Evolutionary conservation across 2,888 invertebrate genomes (phyloP), one percentile per base, ranked within the genome.

Genomic region (Zootermopsis nevadensis): DNA sequence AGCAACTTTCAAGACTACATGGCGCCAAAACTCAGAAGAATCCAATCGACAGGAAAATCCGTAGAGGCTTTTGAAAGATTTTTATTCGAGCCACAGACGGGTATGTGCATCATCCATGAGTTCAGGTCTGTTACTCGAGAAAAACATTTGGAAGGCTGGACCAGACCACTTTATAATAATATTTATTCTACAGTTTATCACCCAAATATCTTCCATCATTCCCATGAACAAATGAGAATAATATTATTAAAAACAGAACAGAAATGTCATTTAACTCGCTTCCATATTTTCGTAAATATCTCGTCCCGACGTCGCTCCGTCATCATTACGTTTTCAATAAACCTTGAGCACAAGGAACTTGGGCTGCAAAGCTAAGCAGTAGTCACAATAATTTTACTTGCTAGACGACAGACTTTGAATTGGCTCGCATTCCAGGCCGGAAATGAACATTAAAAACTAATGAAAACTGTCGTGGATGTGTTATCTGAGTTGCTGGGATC

Each of bases 361-460:
- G 27, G 27, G n/a, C 48, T 48, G 48, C 48, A 48, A 48, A 60
- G 60, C 6, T 48, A 4, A 48, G 19, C 19, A 19, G 48, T 0
- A 15, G 48, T 19, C 60, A 60, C 60, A 27, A 60, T n/a, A 60
- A 60, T 4, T 27, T 27, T 60, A 42, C n/a, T 38, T 74, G 42
- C 74, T 69, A 15, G 33, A 69, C 22, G 55, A 77, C 35, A 3
- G 7, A 27, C 60, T 60, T 60, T 74, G 81, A 83, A 81, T 48
- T 77, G 81, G 76, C 55, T 74, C 53, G 35, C 83, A 81, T 83
- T 81, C 77, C 81, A 79, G 79, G n/a, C 33, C 67, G 85, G 83
- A 83, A 84, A 84, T 84, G 85, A 84, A 74, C 85, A 82, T 85
- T 85, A 83, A 85, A 85, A 83, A 82, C 60, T 80, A 83, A 83